These are phyloP conservation scores for Napeogenes inachia DNA, from an alignment of 2,888 invertebrate genomes.

Conservation along the genomic window DNA sequence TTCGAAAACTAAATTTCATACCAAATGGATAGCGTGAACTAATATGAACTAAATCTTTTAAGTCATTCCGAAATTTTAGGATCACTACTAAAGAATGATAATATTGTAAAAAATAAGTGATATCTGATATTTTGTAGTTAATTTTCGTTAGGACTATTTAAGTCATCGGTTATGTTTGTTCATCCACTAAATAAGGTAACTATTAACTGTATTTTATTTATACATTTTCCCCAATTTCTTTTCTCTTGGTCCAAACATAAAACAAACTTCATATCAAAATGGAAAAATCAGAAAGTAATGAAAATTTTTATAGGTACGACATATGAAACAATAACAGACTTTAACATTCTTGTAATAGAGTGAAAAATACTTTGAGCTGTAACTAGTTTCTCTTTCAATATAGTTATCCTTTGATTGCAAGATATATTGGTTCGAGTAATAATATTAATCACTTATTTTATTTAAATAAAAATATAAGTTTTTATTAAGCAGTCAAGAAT, in stretches of 20 bases:
- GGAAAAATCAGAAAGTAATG: slow-evolving; percentile 47
- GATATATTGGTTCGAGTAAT: neutral
- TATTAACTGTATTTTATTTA: neutral
- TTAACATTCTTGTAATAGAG: slow-evolving; percentile 23
- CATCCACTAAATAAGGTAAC: neutral
- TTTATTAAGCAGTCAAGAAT: neutral
- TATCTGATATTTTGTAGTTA: too few relatives aligned
- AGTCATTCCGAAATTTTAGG: too few relatives aligned
- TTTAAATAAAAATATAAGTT: neutral
- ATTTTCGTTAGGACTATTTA: too few relatives aligned
- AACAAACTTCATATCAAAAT: slow-evolving; percentile 53
- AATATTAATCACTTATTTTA: neutral
- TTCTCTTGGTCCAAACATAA: slow-evolving; percentile 34
- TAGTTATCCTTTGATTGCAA: neutral
- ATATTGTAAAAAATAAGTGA: too few relatives aligned
- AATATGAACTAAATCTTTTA: too few relatives aligned
- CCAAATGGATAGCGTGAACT: too few relatives aligned
- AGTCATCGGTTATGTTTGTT: too few relatives aligned
- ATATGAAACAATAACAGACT: slow-evolving; percentile 19
- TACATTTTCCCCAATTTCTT: neutral
- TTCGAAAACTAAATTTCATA: too few relatives aligned
- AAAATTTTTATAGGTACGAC: slow-evolving; percentile 42
- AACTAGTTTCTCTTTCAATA: slow-evolving; percentile 8
- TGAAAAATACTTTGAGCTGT: slow-evolving; percentile 14
- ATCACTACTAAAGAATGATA: too few relatives aligned